Base-by-base conservation (phyloP, 2,113 vertebrate species). In the Toxotes chatareus region DNA sequence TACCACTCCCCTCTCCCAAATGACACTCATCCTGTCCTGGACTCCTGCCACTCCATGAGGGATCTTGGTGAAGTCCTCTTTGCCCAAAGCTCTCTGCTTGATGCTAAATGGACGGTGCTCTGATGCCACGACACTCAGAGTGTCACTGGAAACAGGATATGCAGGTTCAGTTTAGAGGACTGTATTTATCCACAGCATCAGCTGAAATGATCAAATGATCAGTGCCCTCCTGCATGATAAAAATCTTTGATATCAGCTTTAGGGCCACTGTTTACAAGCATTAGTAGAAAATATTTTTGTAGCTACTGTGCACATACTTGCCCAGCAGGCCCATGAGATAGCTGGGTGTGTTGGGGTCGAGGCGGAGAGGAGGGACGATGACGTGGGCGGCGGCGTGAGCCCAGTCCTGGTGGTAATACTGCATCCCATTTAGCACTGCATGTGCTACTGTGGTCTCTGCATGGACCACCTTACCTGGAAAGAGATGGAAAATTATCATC, bases 351-450 rank as follows among this genome's bases (percentile, higher is more conserved):
- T 97, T 98, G 87, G 97, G 96, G 94, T 99, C 98, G 4, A 99
- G 95, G 89, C 98, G 96, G 79, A 99, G 95, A 0, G 98, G 98
- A 0, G 98, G 98, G 81, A 97, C 94, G 0, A 97, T 96, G 90
- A 99, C 97, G 0, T 97, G 97, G 86, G 97, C 97, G 0, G 98
- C 98, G 0, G 98, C 97, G 0, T 98, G 98, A 82, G 94, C 96
- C 98, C 98, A 99, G 92, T 99, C 98, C 95, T 99, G 98, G 92
- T 99, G 98, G 91, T 99, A 99, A 89, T 99, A 99, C 93, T 98
- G 97, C 76, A 98, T 92, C 75, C 98, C 98, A 0, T 97, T 99
- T 89, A 99, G 94, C 3, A 98, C 97, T 3, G 98, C 94, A 0
- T 99, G 98, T 0, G 97, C 98, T 0, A 97, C 97, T 80, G 97